Evolutionary conservation across 1,140 invertebrate genomes (phyloP).

Genomic region (Dufourea novaeangliae): DNA sequence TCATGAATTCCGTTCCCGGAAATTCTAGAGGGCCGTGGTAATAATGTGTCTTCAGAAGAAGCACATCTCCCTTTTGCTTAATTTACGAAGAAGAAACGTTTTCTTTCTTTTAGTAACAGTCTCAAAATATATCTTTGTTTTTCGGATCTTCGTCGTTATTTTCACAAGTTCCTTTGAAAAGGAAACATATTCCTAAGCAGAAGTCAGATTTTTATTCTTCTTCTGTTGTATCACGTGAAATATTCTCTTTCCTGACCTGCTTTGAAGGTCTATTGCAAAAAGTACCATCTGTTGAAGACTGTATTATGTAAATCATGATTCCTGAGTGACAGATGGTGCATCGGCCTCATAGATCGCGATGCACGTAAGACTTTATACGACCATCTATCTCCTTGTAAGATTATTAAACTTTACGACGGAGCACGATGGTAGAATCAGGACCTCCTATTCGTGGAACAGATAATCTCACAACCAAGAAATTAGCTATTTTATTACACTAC

Average conservation of each 20-base stretch:
- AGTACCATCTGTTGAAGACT: conserved; percentile 27
- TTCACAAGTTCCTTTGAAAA: neutral
- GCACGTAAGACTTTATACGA: conserved; percentile 21
- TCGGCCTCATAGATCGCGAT: conserved; percentile 31
- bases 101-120: neutral
- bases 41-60: conserved; percentile 4
- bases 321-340: conserved; percentile 39
- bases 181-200: neutral
- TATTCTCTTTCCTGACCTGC: neutral
- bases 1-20: neutral
- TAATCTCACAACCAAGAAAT: neutral
- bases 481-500: neutral
- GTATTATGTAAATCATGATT: conserved; percentile 37
- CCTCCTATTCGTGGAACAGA: neutral
- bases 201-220: neutral
- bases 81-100: neutral
- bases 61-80: neutral
- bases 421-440: neutral
- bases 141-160: too few species aligned
- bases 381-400: conserved; percentile 17
- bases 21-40: neutral
- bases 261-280: neutral
- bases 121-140: neutral
- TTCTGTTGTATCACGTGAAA: neutral
- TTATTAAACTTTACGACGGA: conserved; percentile 29